Evolutionary conservation across 2,113 vertebrate genomes (phyloP), one percentile per base, ranked within the genome.

Genomic region (Desmodus rotundus): DNA sequence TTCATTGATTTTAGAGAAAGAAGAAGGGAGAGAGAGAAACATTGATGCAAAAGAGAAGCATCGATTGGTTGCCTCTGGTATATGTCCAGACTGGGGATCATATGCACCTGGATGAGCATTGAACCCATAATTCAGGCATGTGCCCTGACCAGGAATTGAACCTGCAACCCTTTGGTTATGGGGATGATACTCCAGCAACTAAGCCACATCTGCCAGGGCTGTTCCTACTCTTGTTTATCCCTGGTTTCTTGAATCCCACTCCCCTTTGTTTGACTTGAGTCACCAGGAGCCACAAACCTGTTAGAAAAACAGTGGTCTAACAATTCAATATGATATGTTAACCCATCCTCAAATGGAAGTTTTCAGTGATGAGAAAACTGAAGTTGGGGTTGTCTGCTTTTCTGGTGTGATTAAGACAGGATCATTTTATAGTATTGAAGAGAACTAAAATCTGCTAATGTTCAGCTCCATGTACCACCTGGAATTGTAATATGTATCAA

Each of bases 401-500:
- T 47, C 26, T 73, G 50, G 43, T 80, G 65, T 84, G 43, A 93
- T 47, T 74, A 87, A 74, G 80, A 36, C 8, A 58, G 63, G n/a
- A 4, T 26, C 9, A 38, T 65, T 67, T 90, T 56, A 63, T 19
- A 88, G 43, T 31, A 41, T 31, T 17, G 24, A 61, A 68, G 45
- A 85, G 36, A 76, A 77, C 74, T 67, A 61, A 83, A 72, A 73
- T 47, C 58, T 80, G 54, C 84, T 87, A 85, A 72, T 2, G 0
- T 70, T 96, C 58, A 78, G 19, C 28, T 28, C 8, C 4, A 72
- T 2, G 5, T 20, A 89, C 19, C 13, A 41, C 33, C 47, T 96
- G 88, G 82, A 96, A 96, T 56, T 92, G 43, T 47, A 87, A 88
- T 93, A 93, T 94, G 36, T 43, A 54, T 91, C 83, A 28, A 70